Evolutionary conservation across 2,797 vertebrate genomes (phyloP).

Genomic region (Chrysocyon brachyurus): DNA sequence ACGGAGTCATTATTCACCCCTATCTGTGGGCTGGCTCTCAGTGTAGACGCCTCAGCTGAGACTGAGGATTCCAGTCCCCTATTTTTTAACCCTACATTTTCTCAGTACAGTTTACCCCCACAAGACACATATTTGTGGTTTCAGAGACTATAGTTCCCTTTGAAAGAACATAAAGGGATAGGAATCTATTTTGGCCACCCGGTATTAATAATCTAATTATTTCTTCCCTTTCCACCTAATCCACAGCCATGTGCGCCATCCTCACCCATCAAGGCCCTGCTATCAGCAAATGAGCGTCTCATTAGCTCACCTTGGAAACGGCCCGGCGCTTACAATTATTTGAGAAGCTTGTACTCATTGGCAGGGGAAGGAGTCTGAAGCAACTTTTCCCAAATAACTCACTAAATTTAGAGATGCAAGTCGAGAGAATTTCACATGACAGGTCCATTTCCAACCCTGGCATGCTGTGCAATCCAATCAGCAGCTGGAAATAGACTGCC

Average conservation of each 20-base stretch:
- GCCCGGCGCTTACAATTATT: conserved; percentile 70
- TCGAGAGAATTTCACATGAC: conserved; percentile 63
- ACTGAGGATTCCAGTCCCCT: neutral
- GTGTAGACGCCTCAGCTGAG: neutral
- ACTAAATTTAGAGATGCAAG: conserved; percentile 72
- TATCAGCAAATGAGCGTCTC: conserved; percentile 74
- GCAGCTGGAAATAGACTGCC: neutral
- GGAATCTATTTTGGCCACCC: conserved; percentile 57
- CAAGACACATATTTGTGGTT: neutral
- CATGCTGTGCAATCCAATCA: conserved; percentile 67
- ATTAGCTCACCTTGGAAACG: conserved; percentile 80
- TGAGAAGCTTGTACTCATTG: conserved; percentile 69
- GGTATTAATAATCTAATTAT: conserved; percentile 74
- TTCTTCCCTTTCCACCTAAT: neutral
- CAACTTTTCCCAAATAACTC: conserved; percentile 82
- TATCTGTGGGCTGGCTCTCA: conserved; percentile 63
- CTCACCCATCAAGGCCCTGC: conserved; percentile 47
- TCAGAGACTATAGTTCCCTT: conserved; percentile 61
- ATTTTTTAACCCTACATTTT: neutral
- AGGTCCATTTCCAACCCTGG: conserved; percentile 60
- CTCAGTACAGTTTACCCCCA: conserved; percentile 17
- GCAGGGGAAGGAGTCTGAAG: conserved; percentile 75
- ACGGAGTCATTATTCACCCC: conserved; percentile 76
- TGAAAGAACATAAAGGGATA: conserved; percentile 50
- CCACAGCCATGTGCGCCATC: conserved; percentile 41